A percentile compares a stretch with the other conserved stretches of the same genome.
Evolutionary conservation across 2,797 vertebrate genomes (phyloP).

Genomic region (Oreonectes daqikongensis): DNA sequence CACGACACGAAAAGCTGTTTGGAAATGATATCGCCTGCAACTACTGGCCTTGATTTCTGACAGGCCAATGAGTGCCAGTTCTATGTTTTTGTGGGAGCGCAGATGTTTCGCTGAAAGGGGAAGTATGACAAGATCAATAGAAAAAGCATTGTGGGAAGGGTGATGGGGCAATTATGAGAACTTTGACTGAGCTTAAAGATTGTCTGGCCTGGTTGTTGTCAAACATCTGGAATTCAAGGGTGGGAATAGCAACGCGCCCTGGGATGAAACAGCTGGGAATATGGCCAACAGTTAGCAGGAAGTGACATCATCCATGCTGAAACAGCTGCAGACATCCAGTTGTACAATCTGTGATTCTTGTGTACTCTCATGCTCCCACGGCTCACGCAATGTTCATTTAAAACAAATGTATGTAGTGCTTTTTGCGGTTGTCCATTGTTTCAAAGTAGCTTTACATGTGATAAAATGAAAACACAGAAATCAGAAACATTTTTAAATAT

Average conservation of each 20-base stretch:
- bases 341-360: conserved; percentile 21
- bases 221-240: conserved; percentile 80
- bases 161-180: conserved; percentile 61
- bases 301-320: conserved; percentile 69
- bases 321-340: conserved; percentile 45
- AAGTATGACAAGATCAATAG: conserved; percentile 56
- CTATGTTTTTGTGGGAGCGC: conserved; percentile 39
- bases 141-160: conserved; percentile 62
- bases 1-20: conserved; percentile 69
- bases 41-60: conserved; percentile 64
- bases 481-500: too few species aligned
- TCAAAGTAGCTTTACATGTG: too few species aligned
- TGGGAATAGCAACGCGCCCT: conserved; percentile 75
- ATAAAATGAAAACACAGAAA: too few species aligned
- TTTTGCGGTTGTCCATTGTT: too few species aligned
- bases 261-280: conserved; percentile 71
- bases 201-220: conserved; percentile 77
- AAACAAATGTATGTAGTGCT: too few species aligned
- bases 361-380: conserved; percentile 29
- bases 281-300: conserved; percentile 72
- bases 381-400: neutral
- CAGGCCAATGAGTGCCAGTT: conserved; percentile 61
- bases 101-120: conserved; percentile 61
- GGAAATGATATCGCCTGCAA: conserved; percentile 61
- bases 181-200: conserved; percentile 71